These are phyloP conservation scores for Lepilemur septentrionalis DNA, from an alignment of 2,797 vertebrate genomes.

Conservation along the genomic window DNA sequence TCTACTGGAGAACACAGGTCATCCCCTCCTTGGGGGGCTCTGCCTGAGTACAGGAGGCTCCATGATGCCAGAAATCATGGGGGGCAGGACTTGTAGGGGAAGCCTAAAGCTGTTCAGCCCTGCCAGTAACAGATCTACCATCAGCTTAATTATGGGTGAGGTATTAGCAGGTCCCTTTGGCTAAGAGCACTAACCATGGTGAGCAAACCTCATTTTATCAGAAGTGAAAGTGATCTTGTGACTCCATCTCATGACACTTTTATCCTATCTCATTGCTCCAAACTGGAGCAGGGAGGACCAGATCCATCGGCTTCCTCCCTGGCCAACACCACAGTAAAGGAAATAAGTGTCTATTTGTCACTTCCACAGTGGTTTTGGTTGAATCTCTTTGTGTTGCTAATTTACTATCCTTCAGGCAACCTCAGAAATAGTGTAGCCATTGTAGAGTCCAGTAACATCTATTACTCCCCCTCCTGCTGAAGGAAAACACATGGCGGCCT, in stretches of 20 bases:
- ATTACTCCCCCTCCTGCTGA: not conserved
- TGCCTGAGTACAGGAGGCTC: not conserved
- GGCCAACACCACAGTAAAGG: not conserved
- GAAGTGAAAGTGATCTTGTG: not conserved
- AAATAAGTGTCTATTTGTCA: not conserved
- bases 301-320: not conserved
- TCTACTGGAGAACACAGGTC: not conserved
- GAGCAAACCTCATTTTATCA: not conserved
- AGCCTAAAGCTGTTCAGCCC: not conserved
- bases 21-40: not conserved
- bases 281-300: not conserved
- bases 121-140: not conserved
- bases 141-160: not conserved
- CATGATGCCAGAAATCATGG: fast-evolving
- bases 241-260: not conserved
- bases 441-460: not conserved
- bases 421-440: not conserved
- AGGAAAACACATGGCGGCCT: not conserved
- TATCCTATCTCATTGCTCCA: not conserved
- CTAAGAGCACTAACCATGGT: not conserved
- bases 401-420: not conserved
- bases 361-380: not conserved
- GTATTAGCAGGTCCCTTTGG: not conserved
- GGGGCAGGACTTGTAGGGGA: not conserved
- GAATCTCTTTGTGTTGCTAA: not conserved